Evolutionary conservation across 2,797 vertebrate genomes (phyloP).

Genomic region (Crocodylus rhombifer): DNA sequence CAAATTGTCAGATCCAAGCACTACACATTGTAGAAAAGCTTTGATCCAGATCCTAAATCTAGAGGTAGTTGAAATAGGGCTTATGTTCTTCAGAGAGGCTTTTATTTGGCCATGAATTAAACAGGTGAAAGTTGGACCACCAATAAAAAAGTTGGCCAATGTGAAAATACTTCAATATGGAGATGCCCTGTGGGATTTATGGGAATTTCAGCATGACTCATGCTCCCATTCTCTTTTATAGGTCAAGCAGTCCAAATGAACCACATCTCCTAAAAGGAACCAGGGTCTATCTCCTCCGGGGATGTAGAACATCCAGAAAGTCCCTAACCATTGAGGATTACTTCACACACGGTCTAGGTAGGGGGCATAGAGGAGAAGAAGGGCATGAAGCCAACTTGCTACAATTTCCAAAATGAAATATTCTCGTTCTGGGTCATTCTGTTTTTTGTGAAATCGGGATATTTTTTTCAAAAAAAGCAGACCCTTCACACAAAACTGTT

Average conservation of each 20-base stretch:
- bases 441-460: too few relatives aligned
- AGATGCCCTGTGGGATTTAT: neutral
- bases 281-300: neutral
- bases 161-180: neutral
- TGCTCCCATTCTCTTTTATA: neutral
- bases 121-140: too few relatives aligned
- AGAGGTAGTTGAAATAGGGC: neutral
- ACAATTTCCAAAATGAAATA: neutral
- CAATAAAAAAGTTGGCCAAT: neutral
- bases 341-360: neutral
- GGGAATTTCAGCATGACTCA: neutral
- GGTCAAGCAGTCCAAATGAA: neutral
- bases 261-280: neutral
- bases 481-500: rapidly evolving
- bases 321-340: neutral
- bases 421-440: neutral
- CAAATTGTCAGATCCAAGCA: neutral
- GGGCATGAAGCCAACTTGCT: neutral
- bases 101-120: neutral
- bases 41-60: neutral
- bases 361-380: neutral
- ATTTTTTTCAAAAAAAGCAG: neutral
- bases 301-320: neutral
- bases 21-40: neutral
- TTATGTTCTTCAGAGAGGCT: neutral